Percentiles rank a stretch among this genome's conserved stretches.
phyloP scores from a whole-genome alignment of 2,797 vertebrate genomes.

The Podarcis lilfordi region DNA sequence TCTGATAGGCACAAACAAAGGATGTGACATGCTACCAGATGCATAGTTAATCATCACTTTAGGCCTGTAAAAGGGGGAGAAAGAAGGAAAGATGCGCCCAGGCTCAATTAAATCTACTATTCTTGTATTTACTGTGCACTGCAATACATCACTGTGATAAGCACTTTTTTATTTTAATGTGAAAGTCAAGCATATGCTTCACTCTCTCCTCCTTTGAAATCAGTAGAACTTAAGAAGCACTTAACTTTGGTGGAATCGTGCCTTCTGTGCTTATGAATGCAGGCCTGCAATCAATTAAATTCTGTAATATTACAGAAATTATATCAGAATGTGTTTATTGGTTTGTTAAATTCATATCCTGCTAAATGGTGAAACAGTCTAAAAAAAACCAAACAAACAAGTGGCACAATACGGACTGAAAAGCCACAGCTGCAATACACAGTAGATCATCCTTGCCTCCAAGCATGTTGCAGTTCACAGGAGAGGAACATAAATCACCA shows the following conservation, averaged over 20 bases:
- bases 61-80: conserved; percentile 61
- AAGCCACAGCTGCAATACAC: neutral
- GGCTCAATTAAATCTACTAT: conserved; percentile 68
- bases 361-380: neutral
- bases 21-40: conserved; percentile 81
- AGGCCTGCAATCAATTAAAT: too few relatives aligned
- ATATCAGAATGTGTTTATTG: neutral
- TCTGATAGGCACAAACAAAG: conserved; percentile 84
- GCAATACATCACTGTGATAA: conserved; percentile 23
- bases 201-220: neutral
- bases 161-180: neutral
- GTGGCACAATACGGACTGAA: neutral
- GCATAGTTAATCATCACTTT: conserved; percentile 82
- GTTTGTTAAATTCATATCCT: neutral
- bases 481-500: neutral
- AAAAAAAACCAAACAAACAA: neutral
- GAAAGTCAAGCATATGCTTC: neutral
- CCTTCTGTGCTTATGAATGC: neutral
- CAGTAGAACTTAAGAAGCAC: neutral
- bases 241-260: neutral
- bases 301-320: neutral
- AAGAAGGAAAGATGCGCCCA: conserved; percentile 48
- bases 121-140: conserved; percentile 61
- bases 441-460: too few relatives aligned
- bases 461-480: neutral